Evolutionary conservation across 2,113 vertebrate species (phyloP), one percentile per base, ranked within the genome.

Genomic region (Peucedramus taeniatus): DNA sequence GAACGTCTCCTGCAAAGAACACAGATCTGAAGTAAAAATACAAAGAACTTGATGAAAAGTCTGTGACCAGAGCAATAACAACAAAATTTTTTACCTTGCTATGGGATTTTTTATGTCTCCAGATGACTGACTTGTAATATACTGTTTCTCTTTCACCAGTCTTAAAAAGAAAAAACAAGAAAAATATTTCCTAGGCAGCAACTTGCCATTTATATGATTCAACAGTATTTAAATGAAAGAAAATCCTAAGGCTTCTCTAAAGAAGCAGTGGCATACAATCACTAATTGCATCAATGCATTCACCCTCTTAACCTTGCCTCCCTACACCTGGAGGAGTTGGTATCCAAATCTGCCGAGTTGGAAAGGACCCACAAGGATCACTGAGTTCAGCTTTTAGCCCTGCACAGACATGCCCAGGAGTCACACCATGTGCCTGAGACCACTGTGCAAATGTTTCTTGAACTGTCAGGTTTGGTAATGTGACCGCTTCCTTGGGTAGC

Each of bases 1-100:
- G 65, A 68, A 87, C 15, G 89, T 76, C 9, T 71, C 96, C 99
- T 99, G 96, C 26, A 95, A 96, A 22, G n/a, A 90, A 89, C 23
- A 84, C 6, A 88, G 17, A 83, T 63, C 10, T 76, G 15, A 30
- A 86, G 63, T 94, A 75, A 85, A 87, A 60, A 35, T 14, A 93
- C 9, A 31, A 24, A 90, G 15, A 72, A 69, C 10, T 45, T 44
- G 7, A 59, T 13, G 6, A 72, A 47, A 26, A 15, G 4, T n/a
- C 18, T 76, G n/a, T 33, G 33, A 83, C 3, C 49, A 79, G 33
- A 87, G 16, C 15, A 92, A 57, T 6, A 84, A 22, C 11, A 80
- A 33, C 13, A 35, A 21, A 20, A 2, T 8, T 49, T 76, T 87
- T 68, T 91, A 97, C 93, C 84, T 93, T 75, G 14, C 10, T 44